Percentiles rank a stretch among this genome's conserved stretches.
Conservation (phyloP, 2,797 vertebrate species). For the Macropus fuliginosus region DNA sequence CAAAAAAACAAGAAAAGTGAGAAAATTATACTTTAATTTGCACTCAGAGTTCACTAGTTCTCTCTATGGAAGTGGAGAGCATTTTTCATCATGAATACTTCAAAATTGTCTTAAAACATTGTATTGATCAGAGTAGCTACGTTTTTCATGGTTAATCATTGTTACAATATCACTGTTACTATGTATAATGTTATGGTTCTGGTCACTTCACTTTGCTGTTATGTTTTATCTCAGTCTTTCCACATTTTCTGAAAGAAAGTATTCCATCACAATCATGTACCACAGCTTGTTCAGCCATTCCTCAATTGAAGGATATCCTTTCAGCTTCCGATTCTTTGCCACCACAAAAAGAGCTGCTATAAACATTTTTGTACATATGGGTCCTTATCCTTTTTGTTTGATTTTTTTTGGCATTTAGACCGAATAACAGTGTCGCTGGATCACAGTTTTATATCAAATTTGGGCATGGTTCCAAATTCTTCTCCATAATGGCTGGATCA, state of each 20-base stretch:
- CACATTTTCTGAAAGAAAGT: background rate
- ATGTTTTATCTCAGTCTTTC: background rate
- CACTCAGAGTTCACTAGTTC: background rate
- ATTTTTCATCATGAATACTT: background rate
- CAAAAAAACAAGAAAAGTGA: background rate
- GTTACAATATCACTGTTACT: background rate
- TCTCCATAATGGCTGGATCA: background rate
- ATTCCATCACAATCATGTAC: too few species aligned
- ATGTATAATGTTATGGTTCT: background rate
- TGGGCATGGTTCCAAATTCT: background rate
- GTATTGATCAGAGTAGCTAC: background rate
- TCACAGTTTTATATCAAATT: background rate
- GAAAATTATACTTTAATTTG: background rate
- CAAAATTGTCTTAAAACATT: background rate
- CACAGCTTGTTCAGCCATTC: background rate
- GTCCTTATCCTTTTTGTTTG: background rate
- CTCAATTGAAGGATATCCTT: background rate
- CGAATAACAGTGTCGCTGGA: too few species aligned
- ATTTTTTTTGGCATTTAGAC: background rate
- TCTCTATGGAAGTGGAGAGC: background rate
- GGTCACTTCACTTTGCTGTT: background rate
- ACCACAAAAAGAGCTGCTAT: background rate
- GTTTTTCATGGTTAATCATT: background rate
- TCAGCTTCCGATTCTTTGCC: background rate
- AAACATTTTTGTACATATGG: background rate